Evolutionary conservation across 2,797 vertebrate genomes (phyloP), one percentile per base, ranked within the genome.

Genomic region (Bryconaethiops microstoma): DNA sequence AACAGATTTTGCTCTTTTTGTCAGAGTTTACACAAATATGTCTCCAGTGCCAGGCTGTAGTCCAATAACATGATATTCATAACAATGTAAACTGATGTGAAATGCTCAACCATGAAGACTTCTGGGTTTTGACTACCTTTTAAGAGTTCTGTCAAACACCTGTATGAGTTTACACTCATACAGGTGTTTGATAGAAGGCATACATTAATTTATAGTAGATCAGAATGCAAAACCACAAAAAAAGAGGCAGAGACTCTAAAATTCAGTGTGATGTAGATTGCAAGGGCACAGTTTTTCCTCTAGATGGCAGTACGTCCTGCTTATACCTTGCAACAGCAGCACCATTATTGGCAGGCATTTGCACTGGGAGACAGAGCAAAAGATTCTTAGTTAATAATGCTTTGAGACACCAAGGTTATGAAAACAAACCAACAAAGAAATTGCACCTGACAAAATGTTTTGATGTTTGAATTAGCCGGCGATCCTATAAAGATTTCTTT

Each of bases 251-350:
- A n/a, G 35, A 63, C 7, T 67, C 23, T 2, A 1, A 57, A 50
- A 4, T 23, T 16, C 23, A 62, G 64, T 54, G n/a, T 70, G 65
- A 55, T 42, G 0, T 39, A 21, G 88, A 86, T 78, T 81, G 79
- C 71, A 59, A 40, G 72, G 85, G 85, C 84, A 72, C 75, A 35
- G 71, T 84, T 80, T 74, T 45, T 23, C 88, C 94, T 93, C 93
- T 93, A 95, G 95, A 94, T 95, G 94, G 93, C 92, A 92, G 91
- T 92, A 86, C 92, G 89, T 89, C 90, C 93, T 92, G 86, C 57
- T 82, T 77, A 29, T 90, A 88, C 83, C 17, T 83, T 72, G 17
- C 59, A 55, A 77, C 72, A 64, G 79, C 82, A 77, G 64, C 81
- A 80, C 78, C 35, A 88, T 87, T 81, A 82, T 84, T 89, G 84